phyloP scores from a whole-genome alignment of 2,113 vertebrate genomes.

The Pelecanoides urinatrix region DNA sequence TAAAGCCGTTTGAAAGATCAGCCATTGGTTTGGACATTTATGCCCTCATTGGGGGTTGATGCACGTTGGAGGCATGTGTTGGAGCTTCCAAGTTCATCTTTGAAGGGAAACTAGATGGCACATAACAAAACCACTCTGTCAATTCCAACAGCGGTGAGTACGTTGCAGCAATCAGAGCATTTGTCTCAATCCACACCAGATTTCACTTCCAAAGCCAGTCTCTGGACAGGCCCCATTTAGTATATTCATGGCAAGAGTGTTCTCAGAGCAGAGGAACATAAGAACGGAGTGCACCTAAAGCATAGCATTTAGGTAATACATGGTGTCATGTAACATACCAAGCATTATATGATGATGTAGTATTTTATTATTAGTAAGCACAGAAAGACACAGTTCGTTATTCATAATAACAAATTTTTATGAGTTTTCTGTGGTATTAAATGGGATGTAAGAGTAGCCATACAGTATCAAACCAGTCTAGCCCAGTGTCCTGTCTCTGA shows the following conservation, averaged over 20 bases:
- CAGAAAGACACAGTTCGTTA: not conserved
- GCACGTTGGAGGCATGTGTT: not conserved
- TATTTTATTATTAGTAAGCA: not conserved
- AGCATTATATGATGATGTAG: not conserved
- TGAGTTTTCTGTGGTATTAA: not conserved
- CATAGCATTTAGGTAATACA: too few relatives aligned
- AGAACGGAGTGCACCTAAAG: not conserved
- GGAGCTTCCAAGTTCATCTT: not conserved
- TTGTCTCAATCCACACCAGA: not conserved
- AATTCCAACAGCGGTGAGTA: not conserved
- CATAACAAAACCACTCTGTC: not conserved
- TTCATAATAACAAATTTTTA: not conserved
- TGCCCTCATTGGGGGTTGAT: not conserved
- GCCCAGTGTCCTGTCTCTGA: not conserved
- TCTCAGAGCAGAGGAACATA: not conserved
- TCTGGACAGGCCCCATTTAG: not conserved
- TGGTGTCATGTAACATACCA: too few relatives aligned
- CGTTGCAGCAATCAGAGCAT: not conserved
- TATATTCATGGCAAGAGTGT: not conserved
- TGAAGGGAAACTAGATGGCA: not conserved
- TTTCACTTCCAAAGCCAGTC: not conserved
- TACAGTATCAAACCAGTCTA: not conserved
- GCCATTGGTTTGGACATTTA: not conserved
- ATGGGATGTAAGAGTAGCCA: not conserved
- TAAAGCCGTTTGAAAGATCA: not conserved